A percentile compares a stretch with the other conserved stretches of the same genome.
These are phyloP conservation scores for Syritta pipiens DNA, from an alignment of 2,888 invertebrate genomes.

Conservation along the genomic window DNA sequence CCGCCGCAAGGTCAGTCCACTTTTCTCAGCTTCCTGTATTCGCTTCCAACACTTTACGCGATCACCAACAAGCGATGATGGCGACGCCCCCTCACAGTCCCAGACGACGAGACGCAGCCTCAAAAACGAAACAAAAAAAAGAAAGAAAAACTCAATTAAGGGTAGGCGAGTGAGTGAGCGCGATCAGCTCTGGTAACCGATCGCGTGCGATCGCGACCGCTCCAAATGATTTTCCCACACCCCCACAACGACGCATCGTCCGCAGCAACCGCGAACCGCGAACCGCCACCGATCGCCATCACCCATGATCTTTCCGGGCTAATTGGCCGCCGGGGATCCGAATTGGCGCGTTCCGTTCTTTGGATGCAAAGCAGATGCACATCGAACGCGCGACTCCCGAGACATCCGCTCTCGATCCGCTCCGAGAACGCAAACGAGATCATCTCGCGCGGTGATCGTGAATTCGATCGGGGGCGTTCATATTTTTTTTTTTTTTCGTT, in stretches of 20 bases:
- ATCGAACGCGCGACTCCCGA: slow-evolving; percentile 50
- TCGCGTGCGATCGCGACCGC: slow-evolving; percentile 35
- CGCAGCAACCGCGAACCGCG: too few species aligned
- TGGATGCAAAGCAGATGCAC: slow-evolving; percentile 47
- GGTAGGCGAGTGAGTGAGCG: slow-evolving; percentile 62
- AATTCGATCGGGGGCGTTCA: slow-evolving; percentile 57
- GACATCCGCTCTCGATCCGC: slow-evolving; percentile 39
- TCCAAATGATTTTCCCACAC: slow-evolving; percentile 53
- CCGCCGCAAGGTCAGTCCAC: slow-evolving; percentile 47
- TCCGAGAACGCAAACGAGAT: too few species aligned
- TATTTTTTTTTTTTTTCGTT: not conserved
- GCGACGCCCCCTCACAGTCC: slow-evolving; percentile 60
- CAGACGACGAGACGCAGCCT: slow-evolving; percentile 47
- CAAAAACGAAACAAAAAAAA: not conserved
- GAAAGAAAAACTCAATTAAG: slow-evolving; percentile 52
- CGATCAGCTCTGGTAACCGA: slow-evolving; percentile 39
- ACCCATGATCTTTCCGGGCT: slow-evolving; percentile 65
- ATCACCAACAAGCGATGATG: slow-evolving; percentile 20
- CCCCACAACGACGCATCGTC: slow-evolving; percentile 26
- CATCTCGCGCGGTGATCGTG: slow-evolving; percentile 18
- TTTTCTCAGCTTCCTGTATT: slow-evolving; percentile 46
- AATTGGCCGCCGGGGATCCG: slow-evolving; percentile 46
- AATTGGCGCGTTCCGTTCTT: slow-evolving; percentile 5
- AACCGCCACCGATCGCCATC: slow-evolving; percentile 25
- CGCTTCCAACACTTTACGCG: slow-evolving; percentile 32